These are phyloP conservation scores for Lasioglossum vierecki DNA, from an alignment of 2,888 invertebrate genomes.

Conservation along the genomic window DNA sequence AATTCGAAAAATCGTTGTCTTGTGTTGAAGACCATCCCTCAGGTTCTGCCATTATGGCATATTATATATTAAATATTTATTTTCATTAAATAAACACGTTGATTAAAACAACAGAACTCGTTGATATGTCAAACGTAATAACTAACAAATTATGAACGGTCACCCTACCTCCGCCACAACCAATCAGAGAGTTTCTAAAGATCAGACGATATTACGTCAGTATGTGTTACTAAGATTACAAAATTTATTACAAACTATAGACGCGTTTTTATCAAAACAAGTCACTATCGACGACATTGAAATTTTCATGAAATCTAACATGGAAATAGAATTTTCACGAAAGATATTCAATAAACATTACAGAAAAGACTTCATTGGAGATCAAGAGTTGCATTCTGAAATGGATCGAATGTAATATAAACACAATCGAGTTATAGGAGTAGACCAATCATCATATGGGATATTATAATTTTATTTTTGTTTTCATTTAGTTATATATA, in stretches of 20 bases:
- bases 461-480: no score
- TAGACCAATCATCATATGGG: no score
- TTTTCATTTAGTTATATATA: no score
- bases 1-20: conserved; percentile 83
- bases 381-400: neutral
- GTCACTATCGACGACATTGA: neutral
- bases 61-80: conserved; percentile 67
- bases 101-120: conserved; percentile 46
- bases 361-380: neutral
- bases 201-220: conserved; percentile 88
- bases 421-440: neutral
- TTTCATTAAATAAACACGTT: conserved; percentile 46
- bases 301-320: neutral
- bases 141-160: conserved; percentile 77
- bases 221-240: conserved; percentile 56
- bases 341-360: neutral
- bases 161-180: conserved; percentile 79
- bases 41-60: conserved; percentile 80
- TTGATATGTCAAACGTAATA: conserved; percentile 74
- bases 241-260: conserved; percentile 40
- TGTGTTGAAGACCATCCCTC: conserved; percentile 78
- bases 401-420: neutral
- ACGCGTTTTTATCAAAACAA: conserved; percentile 21
- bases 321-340: neutral
- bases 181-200: conserved; percentile 85